Percentiles rank a stretch among this genome's conserved stretches.
These are phyloP conservation scores for Colossoma macropomum DNA, from an alignment of 2,113 vertebrate genomes.

Conservation along the genomic window DNA sequence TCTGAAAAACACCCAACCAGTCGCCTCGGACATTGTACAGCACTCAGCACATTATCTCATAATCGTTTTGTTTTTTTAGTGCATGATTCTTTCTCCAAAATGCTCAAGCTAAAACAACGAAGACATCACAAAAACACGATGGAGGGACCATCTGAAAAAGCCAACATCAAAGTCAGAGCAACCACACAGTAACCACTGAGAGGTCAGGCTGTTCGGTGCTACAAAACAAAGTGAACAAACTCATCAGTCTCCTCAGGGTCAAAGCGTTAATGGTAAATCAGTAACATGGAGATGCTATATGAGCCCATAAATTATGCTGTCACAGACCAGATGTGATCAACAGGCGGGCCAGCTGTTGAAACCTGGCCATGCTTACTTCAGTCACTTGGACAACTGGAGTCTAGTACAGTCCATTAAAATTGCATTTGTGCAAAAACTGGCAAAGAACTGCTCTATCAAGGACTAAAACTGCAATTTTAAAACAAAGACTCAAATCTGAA, in stretches of 20 bases:
- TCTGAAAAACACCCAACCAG: too few species aligned
- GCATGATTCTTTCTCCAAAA: not conserved
- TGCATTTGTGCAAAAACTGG: not conserved
- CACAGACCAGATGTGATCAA: constrained; percentile 20
- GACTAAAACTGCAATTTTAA: too few species aligned
- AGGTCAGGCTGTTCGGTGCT: not conserved
- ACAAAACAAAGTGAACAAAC: not conserved
- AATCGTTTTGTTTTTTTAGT: too few species aligned
- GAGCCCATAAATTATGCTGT: constrained; percentile 23
- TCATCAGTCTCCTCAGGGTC: constrained; percentile 7
- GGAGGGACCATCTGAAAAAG: not conserved
- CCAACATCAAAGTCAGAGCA: not conserved
- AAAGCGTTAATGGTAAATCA: constrained; percentile 1
- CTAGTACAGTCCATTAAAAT: not conserved
- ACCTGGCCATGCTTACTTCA: not conserved
- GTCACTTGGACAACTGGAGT: not conserved
- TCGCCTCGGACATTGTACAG: too few species aligned
- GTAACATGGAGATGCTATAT: not conserved
- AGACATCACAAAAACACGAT: not conserved
- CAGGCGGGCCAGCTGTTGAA: not conserved
- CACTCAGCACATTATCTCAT: too few species aligned
- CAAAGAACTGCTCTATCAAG: too few species aligned
- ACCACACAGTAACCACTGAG: not conserved
- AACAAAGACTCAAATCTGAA: too few species aligned
- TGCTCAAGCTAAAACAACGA: not conserved